These are phyloP conservation scores for Pyrrhosoma nymphula DNA, from an alignment of 2,888 invertebrate genomes.

Conservation along the genomic window DNA sequence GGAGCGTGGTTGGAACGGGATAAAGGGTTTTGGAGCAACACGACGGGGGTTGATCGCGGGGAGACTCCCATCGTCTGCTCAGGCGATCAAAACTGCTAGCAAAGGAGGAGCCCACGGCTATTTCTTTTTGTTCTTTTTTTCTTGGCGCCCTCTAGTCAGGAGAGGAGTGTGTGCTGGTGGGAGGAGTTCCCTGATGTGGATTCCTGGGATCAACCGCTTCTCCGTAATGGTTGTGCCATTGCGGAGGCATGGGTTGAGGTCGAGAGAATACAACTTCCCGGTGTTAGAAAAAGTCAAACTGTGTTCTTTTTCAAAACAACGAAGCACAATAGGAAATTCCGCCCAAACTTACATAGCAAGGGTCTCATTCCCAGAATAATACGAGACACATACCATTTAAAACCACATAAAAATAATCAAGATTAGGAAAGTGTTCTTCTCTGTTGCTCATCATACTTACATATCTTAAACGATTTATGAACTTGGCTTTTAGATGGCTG, in stretches of 20 bases:
- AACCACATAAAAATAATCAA: background rate
- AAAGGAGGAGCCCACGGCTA: background rate
- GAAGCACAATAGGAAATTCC: background rate
- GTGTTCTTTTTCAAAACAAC: background rate
- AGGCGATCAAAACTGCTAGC: constrained; percentile 11
- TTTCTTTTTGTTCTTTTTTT: background rate
- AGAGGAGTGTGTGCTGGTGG: background rate
- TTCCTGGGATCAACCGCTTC: background rate
- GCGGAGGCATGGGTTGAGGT: background rate
- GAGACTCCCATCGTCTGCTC: constrained; percentile 44
- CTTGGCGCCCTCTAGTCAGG: constrained; percentile 2
- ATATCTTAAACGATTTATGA: no score
- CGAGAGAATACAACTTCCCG: background rate
- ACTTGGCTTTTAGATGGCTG: no score
- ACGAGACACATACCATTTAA: no score
- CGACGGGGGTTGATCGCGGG: constrained; percentile 18
- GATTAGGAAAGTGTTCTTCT: background rate
- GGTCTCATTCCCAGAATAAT: background rate
- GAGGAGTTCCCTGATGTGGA: background rate
- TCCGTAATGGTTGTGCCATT: background rate
- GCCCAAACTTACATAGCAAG: background rate
- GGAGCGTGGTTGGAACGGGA: background rate
- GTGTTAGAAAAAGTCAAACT: background rate
- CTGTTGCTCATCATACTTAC: background rate
- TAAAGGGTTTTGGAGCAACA: background rate